These are phyloP conservation scores for Trachelus troglodyta DNA, from an alignment of 2,888 invertebrate genomes.

Conservation along the genomic window DNA sequence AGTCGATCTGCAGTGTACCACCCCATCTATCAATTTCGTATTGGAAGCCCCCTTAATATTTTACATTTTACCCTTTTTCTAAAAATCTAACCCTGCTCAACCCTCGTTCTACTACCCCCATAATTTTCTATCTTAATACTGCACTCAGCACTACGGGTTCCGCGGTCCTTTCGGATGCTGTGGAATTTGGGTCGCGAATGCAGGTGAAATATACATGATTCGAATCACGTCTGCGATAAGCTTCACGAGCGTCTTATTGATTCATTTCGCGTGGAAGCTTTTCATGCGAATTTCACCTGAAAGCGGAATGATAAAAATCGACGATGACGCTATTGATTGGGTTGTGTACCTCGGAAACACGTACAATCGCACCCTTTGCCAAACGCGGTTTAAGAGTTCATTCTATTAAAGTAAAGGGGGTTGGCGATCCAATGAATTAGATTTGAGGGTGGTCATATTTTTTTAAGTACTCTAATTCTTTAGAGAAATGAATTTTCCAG, in stretches of 20 bases:
- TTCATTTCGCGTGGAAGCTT: not conserved
- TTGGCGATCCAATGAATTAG: too few species aligned
- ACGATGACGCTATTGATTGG: not conserved
- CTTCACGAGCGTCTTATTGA: not conserved
- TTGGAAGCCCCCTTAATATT: not conserved
- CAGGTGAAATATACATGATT: not conserved
- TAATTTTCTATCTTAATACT: not conserved
- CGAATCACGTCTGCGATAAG: not conserved
- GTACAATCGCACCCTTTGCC: not conserved
- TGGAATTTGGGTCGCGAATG: not conserved
- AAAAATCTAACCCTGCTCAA: not conserved
- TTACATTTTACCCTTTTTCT: not conserved
- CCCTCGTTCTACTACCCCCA: not conserved
- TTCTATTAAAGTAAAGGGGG: too few species aligned
- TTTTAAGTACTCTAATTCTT: not conserved
- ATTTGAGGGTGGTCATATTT: too few species aligned
- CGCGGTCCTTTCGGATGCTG: not conserved
- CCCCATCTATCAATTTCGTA: not conserved
- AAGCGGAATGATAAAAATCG: not conserved
- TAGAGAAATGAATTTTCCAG: not conserved
- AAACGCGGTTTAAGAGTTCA: not conserved
- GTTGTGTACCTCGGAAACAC: not conserved
- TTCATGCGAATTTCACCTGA: not conserved
- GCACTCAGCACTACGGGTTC: not conserved
- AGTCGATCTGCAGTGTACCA: not conserved